A percentile compares a stretch with the other conserved stretches of the same genome.
phyloP scores from a whole-genome alignment of 2,113 vertebrate species.

The Probosciger aterrimus region DNA sequence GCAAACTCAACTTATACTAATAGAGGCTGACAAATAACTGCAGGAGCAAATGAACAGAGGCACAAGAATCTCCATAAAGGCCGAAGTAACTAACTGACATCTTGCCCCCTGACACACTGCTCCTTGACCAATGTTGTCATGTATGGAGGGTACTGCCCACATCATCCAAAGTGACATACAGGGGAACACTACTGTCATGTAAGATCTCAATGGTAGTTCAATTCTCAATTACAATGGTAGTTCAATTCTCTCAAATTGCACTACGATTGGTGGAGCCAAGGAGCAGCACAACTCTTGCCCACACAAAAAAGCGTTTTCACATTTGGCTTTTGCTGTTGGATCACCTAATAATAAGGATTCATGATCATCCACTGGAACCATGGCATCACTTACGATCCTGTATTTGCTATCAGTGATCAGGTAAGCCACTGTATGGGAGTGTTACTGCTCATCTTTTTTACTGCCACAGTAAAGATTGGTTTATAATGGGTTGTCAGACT shows the following conservation, averaged over 20 bases:
- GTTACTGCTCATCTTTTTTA: neutral
- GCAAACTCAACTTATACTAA: neutral
- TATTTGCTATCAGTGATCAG: fast-evolving
- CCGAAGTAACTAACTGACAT: neutral
- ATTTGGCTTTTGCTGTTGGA: neutral
- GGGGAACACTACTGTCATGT: fast-evolving
- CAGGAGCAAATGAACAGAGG: neutral
- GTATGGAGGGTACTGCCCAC: neutral
- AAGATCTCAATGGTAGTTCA: neutral
- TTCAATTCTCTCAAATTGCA: neutral
- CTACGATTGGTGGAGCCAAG: neutral
- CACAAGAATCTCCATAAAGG: neutral
- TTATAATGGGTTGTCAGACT: neutral
- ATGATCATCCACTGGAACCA: fast-evolving
- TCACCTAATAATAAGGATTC: fast-evolving
- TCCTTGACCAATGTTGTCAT: neutral
- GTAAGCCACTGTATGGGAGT: neutral
- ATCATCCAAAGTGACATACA: fast-evolving
- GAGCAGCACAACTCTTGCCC: neutral
- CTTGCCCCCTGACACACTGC: neutral
- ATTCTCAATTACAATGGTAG: neutral
- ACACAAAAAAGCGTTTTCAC: fast-evolving
- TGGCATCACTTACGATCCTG: neutral
- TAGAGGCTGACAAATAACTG: neutral
- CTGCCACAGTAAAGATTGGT: neutral